phyloP scores from a whole-genome alignment of 1,140 invertebrate genomes.

The Eubasilissa regina region DNA sequence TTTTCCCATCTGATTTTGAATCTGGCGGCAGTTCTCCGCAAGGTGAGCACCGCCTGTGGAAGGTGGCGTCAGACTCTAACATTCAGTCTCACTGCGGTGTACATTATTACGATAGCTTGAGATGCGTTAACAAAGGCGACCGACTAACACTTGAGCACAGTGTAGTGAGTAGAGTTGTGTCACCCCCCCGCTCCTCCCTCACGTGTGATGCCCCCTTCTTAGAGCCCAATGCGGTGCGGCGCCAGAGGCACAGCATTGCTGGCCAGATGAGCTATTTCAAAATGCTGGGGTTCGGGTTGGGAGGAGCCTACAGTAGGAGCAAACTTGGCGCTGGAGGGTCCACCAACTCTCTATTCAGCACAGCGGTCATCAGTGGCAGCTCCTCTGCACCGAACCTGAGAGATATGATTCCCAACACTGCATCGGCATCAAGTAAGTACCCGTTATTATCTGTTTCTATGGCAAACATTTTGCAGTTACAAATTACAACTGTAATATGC shows the following conservation, averaged over 20 bases:
- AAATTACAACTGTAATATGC: no score
- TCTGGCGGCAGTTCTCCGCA: not conserved
- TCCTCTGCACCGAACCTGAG: slow-evolving; percentile 92
- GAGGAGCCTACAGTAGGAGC: slow-evolving; percentile 68
- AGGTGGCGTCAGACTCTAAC: slow-evolving; percentile 52
- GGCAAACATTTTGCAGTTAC: no score
- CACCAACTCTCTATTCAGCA: slow-evolving; percentile 89
- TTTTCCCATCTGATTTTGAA: no score
- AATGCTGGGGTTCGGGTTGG: slow-evolving; percentile 82
- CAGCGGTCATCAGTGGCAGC: slow-evolving; percentile 94
- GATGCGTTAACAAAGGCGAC: slow-evolving; percentile 39
- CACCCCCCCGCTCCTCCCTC: slow-evolving; percentile 57
- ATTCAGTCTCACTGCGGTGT: slow-evolving; percentile 27
- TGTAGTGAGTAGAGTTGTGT: slow-evolving; percentile 55
- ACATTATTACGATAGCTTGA: slow-evolving; percentile 23
- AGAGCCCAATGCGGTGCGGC: slow-evolving; percentile 78
- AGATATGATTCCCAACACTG: slow-evolving; percentile 84
- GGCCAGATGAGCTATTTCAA: slow-evolving; percentile 94
- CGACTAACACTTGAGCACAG: slow-evolving; percentile 57
- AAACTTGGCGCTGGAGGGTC: slow-evolving; percentile 81
- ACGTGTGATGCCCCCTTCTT: slow-evolving; percentile 61
- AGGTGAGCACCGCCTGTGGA: slow-evolving; percentile 6
- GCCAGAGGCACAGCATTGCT: slow-evolving; percentile 93
- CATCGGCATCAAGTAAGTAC: slow-evolving; percentile 81
- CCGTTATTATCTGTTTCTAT: not conserved